phyloP scores from a whole-genome alignment of 2,888 invertebrate species.

The Cephus sareptanus region DNA sequence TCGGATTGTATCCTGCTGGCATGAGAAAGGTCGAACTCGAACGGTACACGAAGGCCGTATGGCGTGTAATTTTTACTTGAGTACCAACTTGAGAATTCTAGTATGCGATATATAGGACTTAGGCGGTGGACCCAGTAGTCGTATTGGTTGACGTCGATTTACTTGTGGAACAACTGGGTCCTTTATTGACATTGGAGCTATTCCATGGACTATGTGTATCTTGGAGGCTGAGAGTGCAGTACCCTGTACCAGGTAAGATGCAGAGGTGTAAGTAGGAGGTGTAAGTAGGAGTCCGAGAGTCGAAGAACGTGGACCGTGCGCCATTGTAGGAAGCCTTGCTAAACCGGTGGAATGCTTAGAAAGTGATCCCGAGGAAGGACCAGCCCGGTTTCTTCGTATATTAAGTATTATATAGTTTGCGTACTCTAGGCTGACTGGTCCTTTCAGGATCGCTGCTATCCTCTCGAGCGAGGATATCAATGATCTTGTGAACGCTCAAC shows the following conservation, averaged over 20 bases:
- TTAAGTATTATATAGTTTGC: neutral
- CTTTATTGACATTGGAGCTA: neutral
- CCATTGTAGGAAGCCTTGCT: slow-evolving; percentile 38
- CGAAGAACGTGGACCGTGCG: neutral
- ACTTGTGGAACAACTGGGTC: neutral
- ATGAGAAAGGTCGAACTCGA: slow-evolving; percentile 15
- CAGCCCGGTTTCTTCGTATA: neutral
- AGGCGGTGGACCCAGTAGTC: neutral
- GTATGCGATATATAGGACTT: neutral
- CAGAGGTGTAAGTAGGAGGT: slow-evolving; percentile 23
- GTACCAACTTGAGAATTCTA: neutral
- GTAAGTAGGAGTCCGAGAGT: slow-evolving; percentile 21
- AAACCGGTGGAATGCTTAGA: slow-evolving; percentile 45
- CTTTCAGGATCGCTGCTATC: neutral
- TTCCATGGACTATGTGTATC: neutral
- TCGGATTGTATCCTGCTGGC: neutral
- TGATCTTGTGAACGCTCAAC: neutral
- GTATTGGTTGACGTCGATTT: neutral
- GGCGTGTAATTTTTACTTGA: slow-evolving; percentile 8
- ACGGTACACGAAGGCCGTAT: slow-evolving; percentile 20
- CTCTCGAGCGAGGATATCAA: neutral
- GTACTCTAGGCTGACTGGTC: neutral
- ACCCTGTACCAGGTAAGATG: neutral
- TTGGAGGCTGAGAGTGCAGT: neutral
- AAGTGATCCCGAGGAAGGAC: slow-evolving; percentile 35